These are phyloP conservation scores for Carapus acus DNA, from an alignment of 2,797 vertebrate species.

Conservation along the genomic window DNA sequence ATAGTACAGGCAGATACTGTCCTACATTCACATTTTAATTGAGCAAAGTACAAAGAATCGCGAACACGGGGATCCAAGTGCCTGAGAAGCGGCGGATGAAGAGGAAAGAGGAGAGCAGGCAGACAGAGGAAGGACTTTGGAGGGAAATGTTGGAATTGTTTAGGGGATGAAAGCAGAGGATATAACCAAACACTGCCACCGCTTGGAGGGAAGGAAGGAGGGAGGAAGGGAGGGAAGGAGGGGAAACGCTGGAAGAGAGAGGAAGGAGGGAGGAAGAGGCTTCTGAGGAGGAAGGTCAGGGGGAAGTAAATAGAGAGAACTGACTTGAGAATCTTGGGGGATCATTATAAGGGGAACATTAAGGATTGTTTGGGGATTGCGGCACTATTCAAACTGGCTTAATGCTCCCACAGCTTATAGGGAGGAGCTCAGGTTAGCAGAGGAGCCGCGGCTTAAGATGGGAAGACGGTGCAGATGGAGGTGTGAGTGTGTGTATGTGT, in stretches of 20 bases:
- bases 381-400: slow-evolving; percentile 39
- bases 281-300: background rate
- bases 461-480: slow-evolving; percentile 29
- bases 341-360: slow-evolving; percentile 10
- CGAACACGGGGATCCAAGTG: no score
- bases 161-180: background rate
- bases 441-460: slow-evolving; percentile 37
- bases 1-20: no score
- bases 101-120: no score
- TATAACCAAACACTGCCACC: no score
- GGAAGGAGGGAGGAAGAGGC: background rate
- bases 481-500: no score
- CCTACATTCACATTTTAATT: no score
- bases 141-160: no score
- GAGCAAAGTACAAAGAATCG: no score
- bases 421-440: slow-evolving; percentile 37
- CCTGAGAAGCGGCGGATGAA: no score
- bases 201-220: background rate
- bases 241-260: background rate
- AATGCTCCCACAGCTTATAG: slow-evolving; percentile 40
- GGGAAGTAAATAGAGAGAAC: background rate
- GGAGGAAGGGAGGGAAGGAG: background rate
- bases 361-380: slow-evolving; percentile 27
- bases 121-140: no score
- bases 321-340: background rate